Evolutionary conservation across 37 sponge, comb jelly and placozoan genomes (phyloP).

Genomic region (Bolinopsis microptera): DNA sequence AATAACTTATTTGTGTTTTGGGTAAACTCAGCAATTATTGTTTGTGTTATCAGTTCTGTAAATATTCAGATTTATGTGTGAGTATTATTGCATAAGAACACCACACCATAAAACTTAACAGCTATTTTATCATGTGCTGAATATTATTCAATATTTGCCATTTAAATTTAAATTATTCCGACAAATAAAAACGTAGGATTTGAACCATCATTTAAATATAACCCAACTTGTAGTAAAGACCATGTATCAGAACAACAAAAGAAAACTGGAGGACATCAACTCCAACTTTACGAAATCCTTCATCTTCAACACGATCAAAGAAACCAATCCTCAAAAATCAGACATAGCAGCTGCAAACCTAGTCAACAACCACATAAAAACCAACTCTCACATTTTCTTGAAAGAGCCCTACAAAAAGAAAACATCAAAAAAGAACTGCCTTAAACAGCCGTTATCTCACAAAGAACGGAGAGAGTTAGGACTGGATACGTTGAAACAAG

Average conservation of each 20-base stretch:
- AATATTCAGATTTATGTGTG: too few relatives aligned
- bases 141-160: too few relatives aligned
- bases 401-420: slow-evolving; percentile 34
- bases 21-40: too few relatives aligned
- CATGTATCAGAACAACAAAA: not conserved
- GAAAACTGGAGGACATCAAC: slow-evolving; percentile 49
- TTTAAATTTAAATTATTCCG: too few relatives aligned
- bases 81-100: too few relatives aligned
- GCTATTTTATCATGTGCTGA: too few relatives aligned
- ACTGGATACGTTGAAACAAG: not conserved
- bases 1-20: too few relatives aligned
- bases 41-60: too few relatives aligned
- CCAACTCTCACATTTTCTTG: slow-evolving; percentile 58
- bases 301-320: slow-evolving; percentile 37
- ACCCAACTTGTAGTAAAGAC: too few relatives aligned
- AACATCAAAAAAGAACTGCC: not conserved
- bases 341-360: not conserved
- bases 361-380: slow-evolving; percentile 59
- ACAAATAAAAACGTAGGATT: too few relatives aligned
- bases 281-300: slow-evolving; percentile 60
- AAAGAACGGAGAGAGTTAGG: not conserved
- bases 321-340: slow-evolving; percentile 30
- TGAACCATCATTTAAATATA: too few relatives aligned
- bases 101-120: too few relatives aligned
- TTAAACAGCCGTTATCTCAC: slow-evolving; percentile 15